Evolutionary conservation across 2,113 vertebrate genomes (phyloP), one percentile per base, ranked within the genome.

Genomic region (Dasyurus viverrinus): DNA sequence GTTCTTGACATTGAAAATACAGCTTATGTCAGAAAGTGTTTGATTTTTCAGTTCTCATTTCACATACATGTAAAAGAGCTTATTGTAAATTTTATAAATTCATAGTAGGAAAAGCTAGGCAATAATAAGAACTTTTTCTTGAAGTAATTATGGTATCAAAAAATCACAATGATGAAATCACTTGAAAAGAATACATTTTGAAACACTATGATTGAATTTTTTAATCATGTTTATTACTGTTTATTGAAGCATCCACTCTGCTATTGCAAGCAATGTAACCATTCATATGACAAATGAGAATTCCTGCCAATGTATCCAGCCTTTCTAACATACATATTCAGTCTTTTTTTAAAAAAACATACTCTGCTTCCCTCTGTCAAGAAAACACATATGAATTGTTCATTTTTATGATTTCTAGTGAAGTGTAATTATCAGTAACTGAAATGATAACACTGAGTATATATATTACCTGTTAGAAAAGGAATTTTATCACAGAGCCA

Each of bases 231-330:
- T 92, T 2, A 93, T 52, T 2, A 89, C 91, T 96, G 30, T 93
- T 90, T 95, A 52, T 93, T 93, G 53, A 94, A 95, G 93, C 93
- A 92, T 48, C 36, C 30, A 89, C 25, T 93, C 92, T 92, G 91
- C 93, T 95, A 30, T 93, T 93, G 91, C 26, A 68, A 93, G 36
- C 11, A 92, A 54, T 36, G 2, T 46, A 93, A 90, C 1, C 9
- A 2, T 90, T 90, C 25, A 16, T 14, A 23, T 93, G n/a, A 89
- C 90, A 27, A 19, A 91, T 93, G 93, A 53, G 10, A 27, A 36
- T 54, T 89, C 46, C 22, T 92, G 46, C 24, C 95, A 96, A 52
- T 89, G 54, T 53, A 2, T 50, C 54, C 93, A 89, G 46, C 26
- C 36, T 92, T 55, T 27, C 54, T 53, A 9, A 90, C 60, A 36